These are phyloP conservation scores for Dipodomys spectabilis DNA, from an alignment of 2,113 vertebrate species.

Conservation along the genomic window DNA sequence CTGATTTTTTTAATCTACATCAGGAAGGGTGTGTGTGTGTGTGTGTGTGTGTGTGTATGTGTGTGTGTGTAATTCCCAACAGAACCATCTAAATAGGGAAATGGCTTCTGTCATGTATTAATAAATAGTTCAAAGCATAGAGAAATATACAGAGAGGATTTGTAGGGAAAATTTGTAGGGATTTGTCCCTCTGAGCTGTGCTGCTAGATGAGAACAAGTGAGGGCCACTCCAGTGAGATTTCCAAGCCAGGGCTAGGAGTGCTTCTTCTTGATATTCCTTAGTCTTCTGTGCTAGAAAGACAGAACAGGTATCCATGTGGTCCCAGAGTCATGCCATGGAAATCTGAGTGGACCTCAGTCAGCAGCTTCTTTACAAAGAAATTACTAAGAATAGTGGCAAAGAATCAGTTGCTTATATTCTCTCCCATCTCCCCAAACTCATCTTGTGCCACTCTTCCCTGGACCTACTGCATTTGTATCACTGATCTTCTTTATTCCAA, in stretches of 20 bases:
- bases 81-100: slow-evolving; percentile 75
- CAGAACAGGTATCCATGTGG: background rate
- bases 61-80: slow-evolving; percentile 64
- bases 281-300: background rate
- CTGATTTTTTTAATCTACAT: slow-evolving; percentile 72
- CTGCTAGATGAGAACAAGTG: background rate
- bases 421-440: background rate
- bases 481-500: background rate
- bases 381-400: background rate
- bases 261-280: background rate
- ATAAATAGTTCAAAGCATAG: slow-evolving; percentile 65
- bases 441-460: background rate
- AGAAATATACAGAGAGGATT: slow-evolving; percentile 58
- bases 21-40: background rate
- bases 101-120: slow-evolving; percentile 76
- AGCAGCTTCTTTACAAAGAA: background rate
- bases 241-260: background rate
- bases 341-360: background rate
- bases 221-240: background rate
- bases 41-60: no score
- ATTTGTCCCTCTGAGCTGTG: slow-evolving; percentile 6
- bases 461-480: background rate
- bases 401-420: background rate
- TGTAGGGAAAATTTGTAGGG: slow-evolving; percentile 59
- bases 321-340: background rate